Base-by-base conservation (phyloP, 2,113 vertebrate species). In the Heterochromis multidens region DNA sequence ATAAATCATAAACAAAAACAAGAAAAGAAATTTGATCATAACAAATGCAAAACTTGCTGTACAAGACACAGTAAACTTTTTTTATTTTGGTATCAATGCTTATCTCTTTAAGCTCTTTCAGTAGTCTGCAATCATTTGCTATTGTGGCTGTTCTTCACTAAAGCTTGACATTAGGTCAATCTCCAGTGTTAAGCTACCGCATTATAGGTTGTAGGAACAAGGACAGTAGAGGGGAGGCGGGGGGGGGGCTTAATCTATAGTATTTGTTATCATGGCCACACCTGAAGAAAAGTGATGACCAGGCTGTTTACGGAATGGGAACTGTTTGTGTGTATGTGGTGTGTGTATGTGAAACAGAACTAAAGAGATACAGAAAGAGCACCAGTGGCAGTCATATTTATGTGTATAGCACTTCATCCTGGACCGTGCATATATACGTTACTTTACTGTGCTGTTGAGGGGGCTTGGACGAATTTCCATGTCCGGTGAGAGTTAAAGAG, bases 221-320 rank as follows among this genome's bases (percentile, higher is more conserved):
- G 46, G 54, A 87, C 90, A 60, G 77, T 49, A n/a, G 43, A 81
- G 65, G 65, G 27, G 37, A 25, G 33, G 63, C 23, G 7, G 58
- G 61, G n/a, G 4, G 57, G 23, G 6, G 78, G 54, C 84, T 49
- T 81, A 88, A 80, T 76, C 70, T 80, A 72, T 78, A 65, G 82
- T 60, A 60, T 90, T 67, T 90, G 85, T 80, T 87, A 76, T 90
- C 77, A 81, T 11, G 29, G 76, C 80, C 84, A 86, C 87, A 88
- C 77, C 81, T 87, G 81, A 91, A 58, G 61, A n/a, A 67, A 91
- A 81, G 82, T 77, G 91, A 88, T 91, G 89, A 91, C 86, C 79
- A 43, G 56, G 62, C 89, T 85, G 83, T 90, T 90, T 87, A 60
- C 21, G 27, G 70, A 54, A 54, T 33, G 70, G 70, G 70, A 74